Evolutionary conservation across 2,888 invertebrate species (phyloP), one percentile per base, ranked within the genome.

Genomic region (Zootermopsis nevadensis): DNA sequence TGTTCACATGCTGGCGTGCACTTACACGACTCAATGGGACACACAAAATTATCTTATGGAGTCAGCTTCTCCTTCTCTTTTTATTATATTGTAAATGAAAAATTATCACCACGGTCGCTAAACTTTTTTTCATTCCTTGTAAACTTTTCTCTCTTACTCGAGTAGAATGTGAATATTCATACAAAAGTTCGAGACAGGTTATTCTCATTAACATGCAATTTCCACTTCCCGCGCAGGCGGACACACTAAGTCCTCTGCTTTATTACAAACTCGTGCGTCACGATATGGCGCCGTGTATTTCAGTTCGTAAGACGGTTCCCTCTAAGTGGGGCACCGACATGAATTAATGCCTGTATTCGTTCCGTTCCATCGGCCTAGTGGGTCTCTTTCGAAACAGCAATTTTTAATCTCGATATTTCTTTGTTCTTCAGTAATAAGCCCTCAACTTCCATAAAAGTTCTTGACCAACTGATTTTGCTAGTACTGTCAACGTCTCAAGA

Each of bases 161-260:
- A 74, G 74, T 74, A 74, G 74, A 38, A 33, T 80, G 60, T 66
- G 66, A 42, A 82, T 82, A 82, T 79, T 69, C 82, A 84, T 79
- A 82, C 80, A 84, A 83, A 82, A 76, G 76, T 84, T 84, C 80
- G 80, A 81, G 84, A 80, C 82, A 74, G 82, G 83, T 83, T 76
- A 69, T 81, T 53, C 83, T 82, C 84, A 84, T 84, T 84, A 84
- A 84, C 83, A 84, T 83, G 80, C 60, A 82, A 82, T 82, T 81
- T 81, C 77, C 53, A 22, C 27, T 55, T 74, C 38, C 35, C 48
- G 35, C 72, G 27, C 38, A 67, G 66, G 66, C 66, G 2, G n/a
- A 19, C 35, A 33, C 80, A 24, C 66, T n/a, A 31, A 33, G 38
- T 67, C 66, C 55, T 27, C 38, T 27, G 60, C 38, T 80, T 66